A percentile compares a stretch with the other conserved stretches of the same genome.
phyloP scores from a whole-genome alignment of 2,113 vertebrate species.

The Cyphomyrus discorhynchus region DNA sequence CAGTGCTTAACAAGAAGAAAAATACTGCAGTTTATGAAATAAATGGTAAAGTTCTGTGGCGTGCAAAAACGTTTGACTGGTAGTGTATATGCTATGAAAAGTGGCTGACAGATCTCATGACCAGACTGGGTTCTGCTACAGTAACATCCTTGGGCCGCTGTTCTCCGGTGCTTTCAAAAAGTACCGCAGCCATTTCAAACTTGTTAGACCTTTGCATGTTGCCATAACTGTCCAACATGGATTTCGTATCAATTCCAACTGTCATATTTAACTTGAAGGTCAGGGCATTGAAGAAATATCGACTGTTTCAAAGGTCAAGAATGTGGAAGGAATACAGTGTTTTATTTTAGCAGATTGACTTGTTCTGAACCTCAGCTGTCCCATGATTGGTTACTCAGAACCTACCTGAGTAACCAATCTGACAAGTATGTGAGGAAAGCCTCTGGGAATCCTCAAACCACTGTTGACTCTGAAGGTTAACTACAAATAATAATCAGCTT shows the following conservation, averaged over 20 bases:
- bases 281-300: neutral
- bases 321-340: slow-evolving; percentile 1
- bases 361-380: neutral
- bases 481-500: neutral
- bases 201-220: neutral
- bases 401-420: neutral
- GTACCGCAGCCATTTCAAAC: neutral
- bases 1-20: no score
- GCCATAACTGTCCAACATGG: neutral
- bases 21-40: no score
- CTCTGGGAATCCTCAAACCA: neutral
- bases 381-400: neutral
- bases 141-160: neutral
- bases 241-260: neutral
- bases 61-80: neutral
- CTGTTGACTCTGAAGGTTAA: neutral
- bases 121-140: neutral
- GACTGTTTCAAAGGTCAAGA: slow-evolving; percentile 6
- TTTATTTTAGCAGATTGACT: neutral
- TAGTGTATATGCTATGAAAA: no score
- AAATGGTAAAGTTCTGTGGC: no score
- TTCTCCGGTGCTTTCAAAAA: neutral
- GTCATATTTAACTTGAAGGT: neutral
- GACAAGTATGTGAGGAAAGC: neutral
- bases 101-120: neutral